Evolutionary conservation across 2,888 invertebrate species (phyloP).

Genomic region (Allophyes oxyacanthae): DNA sequence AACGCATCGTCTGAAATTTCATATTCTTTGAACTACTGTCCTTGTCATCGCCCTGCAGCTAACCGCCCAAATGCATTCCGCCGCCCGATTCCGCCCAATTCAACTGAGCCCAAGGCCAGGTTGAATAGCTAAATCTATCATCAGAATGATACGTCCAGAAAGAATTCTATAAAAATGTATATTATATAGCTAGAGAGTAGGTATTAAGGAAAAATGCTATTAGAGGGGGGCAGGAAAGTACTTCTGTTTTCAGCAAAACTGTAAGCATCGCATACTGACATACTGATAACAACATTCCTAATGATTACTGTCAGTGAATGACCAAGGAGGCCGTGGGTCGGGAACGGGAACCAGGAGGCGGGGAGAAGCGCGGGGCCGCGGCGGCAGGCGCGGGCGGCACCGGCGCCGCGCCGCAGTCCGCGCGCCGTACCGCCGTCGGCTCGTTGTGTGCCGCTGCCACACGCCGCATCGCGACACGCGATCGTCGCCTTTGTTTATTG

Average conservation of each 20-base stretch:
- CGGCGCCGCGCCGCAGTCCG: slow-evolving; percentile 79
- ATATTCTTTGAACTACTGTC: slow-evolving; percentile 60
- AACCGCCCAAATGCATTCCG: slow-evolving; percentile 61
- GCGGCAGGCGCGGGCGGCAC: slow-evolving; percentile 57
- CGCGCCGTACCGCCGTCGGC: slow-evolving; percentile 79
- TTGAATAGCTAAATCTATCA: not conserved
- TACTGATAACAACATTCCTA: slow-evolving; percentile 34
- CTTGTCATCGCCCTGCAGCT: slow-evolving; percentile 63
- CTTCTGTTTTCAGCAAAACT: slow-evolving; percentile 29
- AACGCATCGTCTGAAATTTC: slow-evolving; percentile 24
- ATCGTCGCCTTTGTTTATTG: slow-evolving; percentile 84
- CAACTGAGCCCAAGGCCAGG: slow-evolving; percentile 15
- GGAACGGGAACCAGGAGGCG: slow-evolving; percentile 59
- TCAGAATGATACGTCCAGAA: not conserved
- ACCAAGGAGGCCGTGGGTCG: slow-evolving; percentile 60
- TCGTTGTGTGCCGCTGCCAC: slow-evolving; percentile 69
- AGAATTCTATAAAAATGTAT: not conserved
- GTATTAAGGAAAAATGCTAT: not conserved
- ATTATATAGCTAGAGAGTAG: not conserved
- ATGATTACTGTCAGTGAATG: slow-evolving; percentile 56
- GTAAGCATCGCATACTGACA: slow-evolving; percentile 19
- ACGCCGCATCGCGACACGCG: slow-evolving; percentile 65
- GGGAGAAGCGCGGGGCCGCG: slow-evolving; percentile 54
- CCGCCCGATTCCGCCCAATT: slow-evolving; percentile 50
- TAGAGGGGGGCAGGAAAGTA: not conserved